Evolutionary conservation across 2,113 vertebrate genomes (phyloP).

Genomic region (Oryzias curvinotus): DNA sequence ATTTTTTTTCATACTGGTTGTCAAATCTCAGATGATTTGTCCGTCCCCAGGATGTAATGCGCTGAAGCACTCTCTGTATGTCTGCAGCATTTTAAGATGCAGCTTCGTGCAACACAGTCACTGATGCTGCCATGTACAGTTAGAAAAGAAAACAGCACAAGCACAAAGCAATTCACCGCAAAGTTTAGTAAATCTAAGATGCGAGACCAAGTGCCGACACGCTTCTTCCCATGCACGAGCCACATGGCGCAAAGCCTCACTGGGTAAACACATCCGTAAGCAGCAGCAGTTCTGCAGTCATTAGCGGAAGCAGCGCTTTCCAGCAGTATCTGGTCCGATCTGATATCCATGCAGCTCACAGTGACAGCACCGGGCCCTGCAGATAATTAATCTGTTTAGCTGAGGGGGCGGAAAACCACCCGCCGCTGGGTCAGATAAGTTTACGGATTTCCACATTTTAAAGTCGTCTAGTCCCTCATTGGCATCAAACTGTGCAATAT

Average conservation of each 20-base stretch:
- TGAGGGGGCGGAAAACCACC: constrained; percentile 63
- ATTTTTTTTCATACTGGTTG: constrained; percentile 83
- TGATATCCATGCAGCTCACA: constrained; percentile 55
- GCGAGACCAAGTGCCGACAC: too few relatives aligned
- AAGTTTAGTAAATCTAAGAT: too few relatives aligned
- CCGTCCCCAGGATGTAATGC: constrained; percentile 58
- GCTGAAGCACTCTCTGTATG: constrained; percentile 19
- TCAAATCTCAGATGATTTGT: constrained; percentile 83
- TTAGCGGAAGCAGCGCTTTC: constrained; percentile 55
- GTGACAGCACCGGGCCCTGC: constrained; percentile 58
- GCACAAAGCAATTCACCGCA: too few relatives aligned
- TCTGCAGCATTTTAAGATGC: constrained; percentile 42
- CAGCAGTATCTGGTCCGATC: constrained; percentile 57
- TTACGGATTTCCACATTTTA: constrained; percentile 76
- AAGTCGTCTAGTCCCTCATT: constrained; percentile 74
- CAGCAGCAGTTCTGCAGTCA: constrained; percentile 52
- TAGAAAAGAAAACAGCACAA: constrained; percentile 12
- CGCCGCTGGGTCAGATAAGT: constrained; percentile 70
- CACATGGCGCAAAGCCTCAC: constrained; percentile 12
- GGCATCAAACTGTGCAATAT: constrained; percentile 74
- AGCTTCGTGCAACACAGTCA: constrained; percentile 14
- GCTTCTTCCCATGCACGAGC: constrained; percentile 4
- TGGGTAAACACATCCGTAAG: constrained; percentile 44
- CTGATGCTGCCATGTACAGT: constrained; percentile 17
- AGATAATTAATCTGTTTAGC: constrained; percentile 75